Evolutionary conservation across 2,113 vertebrate genomes (phyloP).

Genomic region (Nannospalax galili): DNA sequence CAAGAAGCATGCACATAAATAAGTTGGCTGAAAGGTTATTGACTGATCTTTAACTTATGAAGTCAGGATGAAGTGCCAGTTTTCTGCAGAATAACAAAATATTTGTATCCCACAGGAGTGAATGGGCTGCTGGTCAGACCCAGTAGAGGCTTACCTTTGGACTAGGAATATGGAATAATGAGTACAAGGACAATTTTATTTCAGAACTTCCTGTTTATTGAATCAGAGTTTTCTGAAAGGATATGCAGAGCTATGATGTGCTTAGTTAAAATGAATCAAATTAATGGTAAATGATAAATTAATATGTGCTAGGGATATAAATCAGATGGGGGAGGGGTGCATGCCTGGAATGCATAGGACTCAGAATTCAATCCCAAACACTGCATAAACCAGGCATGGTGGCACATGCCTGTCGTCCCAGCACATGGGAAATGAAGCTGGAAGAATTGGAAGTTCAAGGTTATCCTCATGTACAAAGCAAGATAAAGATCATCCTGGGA

Average conservation of each 20-base stretch:
- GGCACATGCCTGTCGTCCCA: no score
- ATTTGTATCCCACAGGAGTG: no score
- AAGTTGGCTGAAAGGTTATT: conserved; percentile 55
- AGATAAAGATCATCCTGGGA: no score
- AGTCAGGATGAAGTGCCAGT: not conserved
- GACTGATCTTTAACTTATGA: conserved; percentile 68
- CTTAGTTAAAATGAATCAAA: conserved; percentile 8
- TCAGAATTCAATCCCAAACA: no score
- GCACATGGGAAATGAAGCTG: no score
- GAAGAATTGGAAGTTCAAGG: no score
- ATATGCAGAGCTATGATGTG: not conserved
- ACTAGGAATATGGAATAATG: not conserved
- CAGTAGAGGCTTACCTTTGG: not conserved
- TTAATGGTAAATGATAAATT: not conserved
- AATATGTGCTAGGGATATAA: no score
- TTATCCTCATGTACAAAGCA: no score
- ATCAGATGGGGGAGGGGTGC: no score
- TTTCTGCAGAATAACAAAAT: not conserved
- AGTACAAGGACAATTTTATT: conserved; percentile 44
- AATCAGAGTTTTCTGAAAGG: not conserved
- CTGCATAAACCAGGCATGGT: no score
- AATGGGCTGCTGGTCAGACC: not conserved
- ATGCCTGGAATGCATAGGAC: no score
- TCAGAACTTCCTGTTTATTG: not conserved
- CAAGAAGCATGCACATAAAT: conserved; percentile 14